Percentiles rank a stretch among this genome's conserved stretches.
Evolutionary conservation across 1,140 invertebrate species (phyloP).

Genomic region (Solenopsis fugax): DNA sequence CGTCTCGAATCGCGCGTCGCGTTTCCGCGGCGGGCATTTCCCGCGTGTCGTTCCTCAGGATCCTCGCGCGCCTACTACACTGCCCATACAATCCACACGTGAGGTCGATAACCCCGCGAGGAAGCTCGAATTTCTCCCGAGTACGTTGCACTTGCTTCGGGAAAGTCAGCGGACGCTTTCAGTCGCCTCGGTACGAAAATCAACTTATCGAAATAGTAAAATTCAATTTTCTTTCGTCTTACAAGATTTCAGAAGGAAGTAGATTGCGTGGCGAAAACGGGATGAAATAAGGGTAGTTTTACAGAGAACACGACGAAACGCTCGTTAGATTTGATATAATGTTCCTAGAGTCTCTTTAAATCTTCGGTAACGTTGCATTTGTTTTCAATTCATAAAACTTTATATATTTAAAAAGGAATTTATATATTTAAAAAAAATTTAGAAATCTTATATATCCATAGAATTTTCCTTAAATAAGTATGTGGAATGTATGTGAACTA

Average conservation of each 20-base stretch:
- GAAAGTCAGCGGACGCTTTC: slow-evolving; percentile 28
- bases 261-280: neutral
- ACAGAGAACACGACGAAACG: neutral
- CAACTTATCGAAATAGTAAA: slow-evolving; percentile 6
- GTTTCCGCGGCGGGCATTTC: slow-evolving; percentile 4
- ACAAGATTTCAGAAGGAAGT: neutral
- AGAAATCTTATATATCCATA: neutral
- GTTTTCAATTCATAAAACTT: neutral
- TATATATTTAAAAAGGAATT: neutral
- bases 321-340: neutral
- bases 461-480: slow-evolving; percentile 24
- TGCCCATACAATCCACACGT: slow-evolving; percentile 16
- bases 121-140: neutral
- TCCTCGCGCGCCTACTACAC: slow-evolving; percentile 37
- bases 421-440: neutral
- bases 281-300: neutral
- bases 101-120: slow-evolving; percentile 31
- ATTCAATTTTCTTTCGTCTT: neutral
- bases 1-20: slow-evolving; percentile 38
- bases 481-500: neutral
- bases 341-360: neutral
- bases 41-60: neutral
- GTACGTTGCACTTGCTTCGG: neutral
- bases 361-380: neutral
- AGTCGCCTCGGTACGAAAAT: neutral